Base-by-base conservation (phyloP, 2,113 vertebrate species). In the Albula goreensis region DNA sequence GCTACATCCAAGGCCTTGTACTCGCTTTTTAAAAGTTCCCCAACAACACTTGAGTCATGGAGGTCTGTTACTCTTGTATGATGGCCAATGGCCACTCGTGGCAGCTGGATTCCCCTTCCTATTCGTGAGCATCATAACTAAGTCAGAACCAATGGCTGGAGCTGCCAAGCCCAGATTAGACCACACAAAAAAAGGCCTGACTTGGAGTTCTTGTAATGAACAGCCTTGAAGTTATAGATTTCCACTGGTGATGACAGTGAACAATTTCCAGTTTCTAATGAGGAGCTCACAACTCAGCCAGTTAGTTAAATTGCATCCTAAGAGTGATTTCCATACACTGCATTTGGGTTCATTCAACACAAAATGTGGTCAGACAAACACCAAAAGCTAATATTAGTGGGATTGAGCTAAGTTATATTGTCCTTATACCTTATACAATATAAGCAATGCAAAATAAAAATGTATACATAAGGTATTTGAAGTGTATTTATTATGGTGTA, bases 141-240 rank as follows among this genome's bases (percentile, higher is more conserved):
- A 74, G 1, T 5, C 31, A 22, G 22, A 1, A 31, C 17, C 80
- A n/a, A 82, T 25, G 82, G 74, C 87, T 80, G 22, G 19, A 89
- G 56, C 88, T 22, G 52, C 17, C 70, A 31, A n/a, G 2, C 22
- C 9, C 22, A 74, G 8, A 31, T 31, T 31, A 31, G 70, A 31
- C 70, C 2, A 9, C 5, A 22, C 5, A 63, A 63, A 63, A 74
- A 74, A 74, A 74, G 70, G 22, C 70, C 70, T 74, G 70, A 74
- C 70, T 74, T 74, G 8, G 70, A 74, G 10, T n/a, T 74, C 4
- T 74, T 2, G 70, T 74, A 74, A 74, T 74, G 70, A 74, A 74
- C 70, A 74, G 70, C 70, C 70, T 74, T 74, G 22, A 74, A 74
- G n/a, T 74, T 74, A 74, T 74, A 74, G 70, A 74, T 74, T 74